phyloP scores from a whole-genome alignment of 2,113 vertebrate genomes.

The Mugil cephalus region DNA sequence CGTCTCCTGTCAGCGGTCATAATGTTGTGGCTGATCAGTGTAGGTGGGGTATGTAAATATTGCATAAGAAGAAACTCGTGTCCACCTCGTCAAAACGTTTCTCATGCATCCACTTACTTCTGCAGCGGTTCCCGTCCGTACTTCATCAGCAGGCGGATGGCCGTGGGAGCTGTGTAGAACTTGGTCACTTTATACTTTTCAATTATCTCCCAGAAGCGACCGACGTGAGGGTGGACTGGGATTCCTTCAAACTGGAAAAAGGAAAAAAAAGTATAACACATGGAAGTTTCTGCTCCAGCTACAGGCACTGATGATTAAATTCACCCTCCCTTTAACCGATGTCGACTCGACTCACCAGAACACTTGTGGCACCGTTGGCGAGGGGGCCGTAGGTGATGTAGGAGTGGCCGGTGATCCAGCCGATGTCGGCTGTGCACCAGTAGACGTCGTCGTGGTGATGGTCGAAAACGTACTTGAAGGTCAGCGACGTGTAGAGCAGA shows the following conservation, averaged over 20 bases:
- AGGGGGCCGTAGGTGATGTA: conserved; percentile 86
- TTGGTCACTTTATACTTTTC: conserved; percentile 86
- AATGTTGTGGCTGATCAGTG: no score
- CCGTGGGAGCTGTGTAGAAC: conserved; percentile 87
- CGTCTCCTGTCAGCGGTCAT: no score
- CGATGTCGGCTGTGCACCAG: conserved; percentile 88
- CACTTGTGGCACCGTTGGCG: conserved; percentile 83
- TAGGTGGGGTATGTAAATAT: not conserved
- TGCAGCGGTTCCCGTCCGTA: conserved; percentile 81
- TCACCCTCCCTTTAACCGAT: not conserved
- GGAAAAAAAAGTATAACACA: not conserved
- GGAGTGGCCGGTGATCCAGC: conserved; percentile 88
- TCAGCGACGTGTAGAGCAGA: conserved; percentile 85
- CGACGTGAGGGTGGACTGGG: conserved; percentile 83
- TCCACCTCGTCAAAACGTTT: not conserved
- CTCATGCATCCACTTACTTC: conserved; percentile 66
- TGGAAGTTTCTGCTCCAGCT: not conserved
- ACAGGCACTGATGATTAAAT: not conserved
- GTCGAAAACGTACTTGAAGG: conserved; percentile 86
- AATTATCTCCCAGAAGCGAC: conserved; percentile 84
- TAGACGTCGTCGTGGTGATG: conserved; percentile 83
- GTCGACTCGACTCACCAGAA: conserved; percentile 76
- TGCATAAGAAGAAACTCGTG: conserved; percentile 15
- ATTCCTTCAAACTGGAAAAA: conserved; percentile 84
- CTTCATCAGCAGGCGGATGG: conserved; percentile 86